Evolutionary conservation across 2,888 invertebrate species (phyloP).

Genomic region (Oligia fasciuncula): DNA sequence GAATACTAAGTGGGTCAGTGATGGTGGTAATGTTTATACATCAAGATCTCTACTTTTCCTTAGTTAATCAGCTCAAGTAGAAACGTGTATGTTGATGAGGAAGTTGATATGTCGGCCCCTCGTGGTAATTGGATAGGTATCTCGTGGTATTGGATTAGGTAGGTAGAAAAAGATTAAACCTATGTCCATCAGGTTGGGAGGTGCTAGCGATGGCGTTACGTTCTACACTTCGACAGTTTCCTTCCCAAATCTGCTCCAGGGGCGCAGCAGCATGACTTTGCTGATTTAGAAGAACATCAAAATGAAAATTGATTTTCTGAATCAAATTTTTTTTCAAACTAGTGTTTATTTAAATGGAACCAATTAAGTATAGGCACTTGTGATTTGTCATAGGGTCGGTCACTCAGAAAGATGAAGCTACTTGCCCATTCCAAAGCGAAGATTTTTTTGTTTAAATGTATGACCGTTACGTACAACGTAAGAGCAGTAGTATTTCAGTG

Average conservation of each 20-base stretch:
- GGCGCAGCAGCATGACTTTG: not conserved
- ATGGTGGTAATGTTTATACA: constrained; percentile 2
- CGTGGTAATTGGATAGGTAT: not conserved
- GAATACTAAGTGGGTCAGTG: constrained; percentile 20
- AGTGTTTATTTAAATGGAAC: not conserved
- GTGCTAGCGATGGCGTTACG: not conserved
- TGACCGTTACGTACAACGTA: not conserved
- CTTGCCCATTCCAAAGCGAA: not conserved
- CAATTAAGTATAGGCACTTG: not conserved
- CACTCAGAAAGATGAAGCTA: not conserved
- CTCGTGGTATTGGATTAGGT: no score
- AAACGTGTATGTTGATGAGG: not conserved
- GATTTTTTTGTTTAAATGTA: not conserved
- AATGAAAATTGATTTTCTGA: not conserved
- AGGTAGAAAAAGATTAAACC: not conserved
- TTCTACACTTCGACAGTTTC: not conserved
- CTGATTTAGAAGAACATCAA: not conserved
- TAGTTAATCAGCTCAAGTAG: not conserved
- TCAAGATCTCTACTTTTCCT: not conserved
- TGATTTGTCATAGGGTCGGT: no score
- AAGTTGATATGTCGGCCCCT: not conserved
- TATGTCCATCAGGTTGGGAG: not conserved
- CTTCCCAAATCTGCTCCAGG: not conserved
- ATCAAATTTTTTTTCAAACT: not conserved
- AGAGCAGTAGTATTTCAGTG: no score